Percentiles rank a stretch among this genome's conserved stretches.
Conservation (phyloP, 2,888 invertebrate species). For the Beris chalybata region DNA sequence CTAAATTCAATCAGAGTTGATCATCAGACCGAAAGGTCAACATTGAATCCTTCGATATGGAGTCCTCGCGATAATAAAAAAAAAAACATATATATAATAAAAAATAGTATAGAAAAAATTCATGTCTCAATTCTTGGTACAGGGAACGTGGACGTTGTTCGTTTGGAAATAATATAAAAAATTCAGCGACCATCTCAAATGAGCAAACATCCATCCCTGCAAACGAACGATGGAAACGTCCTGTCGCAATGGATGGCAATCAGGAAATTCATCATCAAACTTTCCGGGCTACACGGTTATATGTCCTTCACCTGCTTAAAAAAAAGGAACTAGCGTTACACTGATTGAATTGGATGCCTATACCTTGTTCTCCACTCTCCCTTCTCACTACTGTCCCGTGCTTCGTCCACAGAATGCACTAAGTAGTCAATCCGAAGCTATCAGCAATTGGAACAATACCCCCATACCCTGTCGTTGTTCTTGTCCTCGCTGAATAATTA, state of each 20-base stretch:
- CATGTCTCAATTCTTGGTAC: conserved; percentile 21
- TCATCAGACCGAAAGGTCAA: conserved; percentile 37
- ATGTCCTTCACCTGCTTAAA: no score
- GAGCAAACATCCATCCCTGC: conserved; percentile 34
- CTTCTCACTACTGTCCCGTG: no score
- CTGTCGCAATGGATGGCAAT: not conserved
- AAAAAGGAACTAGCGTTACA: no score
- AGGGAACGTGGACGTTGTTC: conserved; percentile 17
- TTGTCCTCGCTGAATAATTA: no score
- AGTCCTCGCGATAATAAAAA: conserved; percentile 9
- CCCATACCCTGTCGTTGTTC: no score
- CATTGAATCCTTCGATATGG: conserved; percentile 25
- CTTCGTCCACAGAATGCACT: no score
- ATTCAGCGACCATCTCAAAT: conserved; percentile 35
- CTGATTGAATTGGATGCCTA: no score
- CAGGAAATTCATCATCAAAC: conserved; percentile 26
- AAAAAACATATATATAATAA: conserved; percentile 7
- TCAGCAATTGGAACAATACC: no score
- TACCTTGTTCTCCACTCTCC: no score
- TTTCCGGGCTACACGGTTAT: not conserved
- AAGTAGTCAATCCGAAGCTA: no score
- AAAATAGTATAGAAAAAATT: conserved; percentile 21
- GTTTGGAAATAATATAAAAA: conserved; percentile 33
- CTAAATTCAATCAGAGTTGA: conserved; percentile 37
- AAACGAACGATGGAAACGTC: conserved; percentile 16